Conservation (phyloP, 2,888 invertebrate species). For the Drosophila macrospina region DNA sequence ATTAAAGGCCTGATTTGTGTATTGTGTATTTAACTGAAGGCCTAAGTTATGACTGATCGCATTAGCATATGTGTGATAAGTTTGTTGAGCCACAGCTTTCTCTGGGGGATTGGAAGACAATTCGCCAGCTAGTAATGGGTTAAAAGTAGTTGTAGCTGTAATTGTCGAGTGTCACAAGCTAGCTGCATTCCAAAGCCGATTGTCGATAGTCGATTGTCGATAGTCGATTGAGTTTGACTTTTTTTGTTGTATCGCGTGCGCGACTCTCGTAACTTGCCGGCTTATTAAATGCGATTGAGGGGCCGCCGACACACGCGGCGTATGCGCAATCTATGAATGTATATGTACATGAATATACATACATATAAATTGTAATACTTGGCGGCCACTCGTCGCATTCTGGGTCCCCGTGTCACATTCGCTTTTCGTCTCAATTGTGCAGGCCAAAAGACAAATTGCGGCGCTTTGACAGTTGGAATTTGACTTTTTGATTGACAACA, state of each 20-base stretch:
- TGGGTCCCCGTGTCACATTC: constrained; percentile 74
- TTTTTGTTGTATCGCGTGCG: constrained; percentile 43
- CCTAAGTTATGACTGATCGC: background rate
- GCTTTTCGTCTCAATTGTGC: constrained; percentile 76
- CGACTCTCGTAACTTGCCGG: constrained; percentile 35
- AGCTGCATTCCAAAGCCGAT: constrained; percentile 42
- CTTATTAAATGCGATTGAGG: constrained; percentile 50
- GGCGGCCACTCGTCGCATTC: constrained; percentile 24
- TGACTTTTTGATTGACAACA: constrained; percentile 80
- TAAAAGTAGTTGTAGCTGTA: constrained; percentile 16
- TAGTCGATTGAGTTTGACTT: constrained; percentile 20
- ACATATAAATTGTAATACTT: constrained; percentile 23
- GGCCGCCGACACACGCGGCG: constrained; percentile 53
- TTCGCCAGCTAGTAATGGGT: constrained; percentile 31
- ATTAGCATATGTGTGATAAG: background rate
- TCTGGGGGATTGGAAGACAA: background rate
- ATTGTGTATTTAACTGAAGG: background rate
- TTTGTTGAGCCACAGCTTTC: background rate
- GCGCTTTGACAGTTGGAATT: constrained; percentile 73
- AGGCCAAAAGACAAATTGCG: constrained; percentile 70
- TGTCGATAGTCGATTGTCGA: constrained; percentile 21
- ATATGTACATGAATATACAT: constrained; percentile 3
- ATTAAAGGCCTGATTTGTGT: constrained; percentile 11
- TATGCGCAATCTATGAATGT: constrained; percentile 64
- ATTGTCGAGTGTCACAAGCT: constrained; percentile 40